Percentiles rank a stretch among this genome's conserved stretches.
These are phyloP conservation scores for Erpornis zantholeuca DNA, from an alignment of 2,113 vertebrate species.

Conservation along the genomic window DNA sequence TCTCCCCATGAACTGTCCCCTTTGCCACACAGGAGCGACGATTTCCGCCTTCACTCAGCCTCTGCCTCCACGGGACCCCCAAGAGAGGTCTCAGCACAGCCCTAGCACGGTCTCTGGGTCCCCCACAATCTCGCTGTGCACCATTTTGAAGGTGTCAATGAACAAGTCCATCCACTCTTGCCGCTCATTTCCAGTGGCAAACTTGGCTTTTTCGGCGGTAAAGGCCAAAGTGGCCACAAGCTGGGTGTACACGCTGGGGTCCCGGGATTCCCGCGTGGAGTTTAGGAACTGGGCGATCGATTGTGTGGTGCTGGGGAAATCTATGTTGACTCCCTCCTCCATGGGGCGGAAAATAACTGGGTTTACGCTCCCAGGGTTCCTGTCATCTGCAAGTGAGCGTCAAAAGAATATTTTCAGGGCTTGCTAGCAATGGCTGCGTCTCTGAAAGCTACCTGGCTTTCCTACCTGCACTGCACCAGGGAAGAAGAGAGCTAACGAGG, in stretches of 20 bases:
- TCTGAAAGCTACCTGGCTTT: neutral
- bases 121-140: conserved; percentile 92
- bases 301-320: conserved; percentile 87
- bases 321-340: conserved; percentile 84
- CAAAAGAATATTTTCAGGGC: conserved; percentile 88
- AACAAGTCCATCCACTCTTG: conserved; percentile 94
- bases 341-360: conserved; percentile 83
- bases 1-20: neutral
- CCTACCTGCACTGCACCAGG: neutral
- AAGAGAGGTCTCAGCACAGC: conserved; percentile 78
- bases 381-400: conserved; percentile 96
- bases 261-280: conserved; percentile 81
- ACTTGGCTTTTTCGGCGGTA: conserved; percentile 95
- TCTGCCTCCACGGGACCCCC: neutral
- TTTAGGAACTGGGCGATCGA: conserved; percentile 86
- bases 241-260: conserved; percentile 80
- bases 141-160: conserved; percentile 94
- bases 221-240: conserved; percentile 96
- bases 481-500: neutral
- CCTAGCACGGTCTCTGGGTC: conserved; percentile 83
- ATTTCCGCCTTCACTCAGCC: neutral
- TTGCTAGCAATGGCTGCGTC: neutral
- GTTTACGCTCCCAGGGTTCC: conserved; percentile 75
- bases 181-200: conserved; percentile 85
- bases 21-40: neutral